A percentile compares a stretch with the other conserved stretches of the same genome.
Evolutionary conservation across 2,888 invertebrate genomes (phyloP).

Genomic region (Alcis repandata): DNA sequence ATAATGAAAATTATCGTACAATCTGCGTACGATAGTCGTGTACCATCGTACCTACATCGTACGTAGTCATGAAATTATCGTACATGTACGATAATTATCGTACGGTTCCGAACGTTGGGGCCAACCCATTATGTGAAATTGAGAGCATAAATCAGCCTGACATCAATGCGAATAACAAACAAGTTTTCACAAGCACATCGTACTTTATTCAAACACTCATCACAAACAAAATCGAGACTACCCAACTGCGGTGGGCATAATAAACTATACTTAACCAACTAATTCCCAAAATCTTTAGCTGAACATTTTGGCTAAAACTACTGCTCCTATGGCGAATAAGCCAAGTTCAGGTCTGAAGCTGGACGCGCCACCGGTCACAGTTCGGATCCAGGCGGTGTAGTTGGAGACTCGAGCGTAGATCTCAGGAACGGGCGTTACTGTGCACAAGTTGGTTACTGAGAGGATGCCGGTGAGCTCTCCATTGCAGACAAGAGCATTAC

Average conservation of each 20-base stretch:
- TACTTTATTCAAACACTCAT: not conserved
- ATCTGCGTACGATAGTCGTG: too few relatives aligned
- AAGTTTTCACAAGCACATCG: too few relatives aligned
- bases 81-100: too few relatives aligned
- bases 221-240: not conserved
- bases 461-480: slow-evolving; percentile 63
- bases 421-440: slow-evolving; percentile 56
- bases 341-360: slow-evolving; percentile 55
- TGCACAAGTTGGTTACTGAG: slow-evolving; percentile 54
- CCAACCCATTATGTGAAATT: too few relatives aligned
- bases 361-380: slow-evolving; percentile 55
- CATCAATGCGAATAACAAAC: too few relatives aligned
- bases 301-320: slow-evolving; percentile 51
- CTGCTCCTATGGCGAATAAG: slow-evolving; percentile 50
- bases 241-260: slow-evolving; percentile 10
- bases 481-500: slow-evolving; percentile 62
- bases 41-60: too few relatives aligned
- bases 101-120: too few relatives aligned
- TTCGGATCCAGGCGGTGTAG: slow-evolving; percentile 63
- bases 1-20: too few relatives aligned
- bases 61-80: too few relatives aligned
- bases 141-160: too few relatives aligned
- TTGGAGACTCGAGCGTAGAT: slow-evolving; percentile 65
- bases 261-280: slow-evolving; percentile 1
- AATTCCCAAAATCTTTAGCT: slow-evolving; percentile 34